Conservation (phyloP, 2,797 vertebrate species). For the Platalea minor region DNA sequence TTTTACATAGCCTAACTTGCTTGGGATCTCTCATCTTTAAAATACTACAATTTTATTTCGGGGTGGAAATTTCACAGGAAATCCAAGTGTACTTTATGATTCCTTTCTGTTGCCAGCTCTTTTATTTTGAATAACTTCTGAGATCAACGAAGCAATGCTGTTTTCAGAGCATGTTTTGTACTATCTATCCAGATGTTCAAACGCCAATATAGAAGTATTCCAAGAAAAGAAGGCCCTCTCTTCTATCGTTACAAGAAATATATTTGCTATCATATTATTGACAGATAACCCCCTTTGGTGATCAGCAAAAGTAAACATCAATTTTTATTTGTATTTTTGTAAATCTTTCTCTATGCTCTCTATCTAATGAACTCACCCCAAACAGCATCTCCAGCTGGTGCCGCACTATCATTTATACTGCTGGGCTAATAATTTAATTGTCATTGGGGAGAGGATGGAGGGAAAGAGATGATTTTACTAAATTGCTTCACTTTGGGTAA, state of each 20-base stretch:
- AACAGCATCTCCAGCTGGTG: background rate
- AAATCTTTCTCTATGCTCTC: background rate
- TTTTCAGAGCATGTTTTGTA: constrained; percentile 16
- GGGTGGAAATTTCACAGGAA: background rate
- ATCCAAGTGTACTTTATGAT: constrained; percentile 21
- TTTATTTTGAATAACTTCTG: constrained; percentile 48
- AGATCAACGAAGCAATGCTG: background rate
- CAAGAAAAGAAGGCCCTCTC: background rate
- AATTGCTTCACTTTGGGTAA: constrained; percentile 70
- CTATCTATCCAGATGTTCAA: constrained; percentile 33
- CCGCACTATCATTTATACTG: constrained; percentile 32
- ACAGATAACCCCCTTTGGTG: background rate
- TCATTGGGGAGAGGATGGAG: background rate
- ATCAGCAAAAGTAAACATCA: constrained; percentile 30
- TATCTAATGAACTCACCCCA: constrained; percentile 48
- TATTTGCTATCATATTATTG: background rate
- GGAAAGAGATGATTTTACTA: constrained; percentile 54
- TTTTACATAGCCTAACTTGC: background rate
- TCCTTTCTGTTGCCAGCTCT: constrained; percentile 17
- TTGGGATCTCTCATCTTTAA: background rate
- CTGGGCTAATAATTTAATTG: constrained; percentile 47
- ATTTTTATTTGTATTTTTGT: constrained; percentile 47
- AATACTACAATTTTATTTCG: background rate
- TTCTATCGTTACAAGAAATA: background rate
- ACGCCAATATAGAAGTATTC: background rate